These are phyloP conservation scores for Junonia oenone DNA, from an alignment of 2,888 invertebrate genomes.

Conservation along the genomic window DNA sequence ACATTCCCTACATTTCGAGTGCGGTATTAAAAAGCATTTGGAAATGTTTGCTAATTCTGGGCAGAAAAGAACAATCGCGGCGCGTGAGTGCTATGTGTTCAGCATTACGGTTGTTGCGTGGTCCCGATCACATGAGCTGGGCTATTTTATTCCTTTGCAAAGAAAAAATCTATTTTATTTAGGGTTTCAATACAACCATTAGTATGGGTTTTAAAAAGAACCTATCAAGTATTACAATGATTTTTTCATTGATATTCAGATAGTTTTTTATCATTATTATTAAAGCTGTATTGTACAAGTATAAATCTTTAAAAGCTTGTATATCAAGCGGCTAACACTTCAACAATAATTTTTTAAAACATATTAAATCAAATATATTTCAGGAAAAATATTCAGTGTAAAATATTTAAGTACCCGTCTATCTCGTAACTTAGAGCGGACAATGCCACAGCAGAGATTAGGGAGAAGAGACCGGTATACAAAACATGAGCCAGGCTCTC, in stretches of 20 bases:
- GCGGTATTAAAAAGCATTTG: conserved; percentile 68
- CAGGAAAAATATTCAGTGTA: neutral
- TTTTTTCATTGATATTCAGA: too few relatives aligned
- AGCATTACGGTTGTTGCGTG: conserved; percentile 48
- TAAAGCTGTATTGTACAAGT: too few relatives aligned
- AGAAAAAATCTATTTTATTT: neutral
- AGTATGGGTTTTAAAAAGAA: too few relatives aligned
- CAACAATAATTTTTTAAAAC: neutral
- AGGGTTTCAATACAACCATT: too few relatives aligned
- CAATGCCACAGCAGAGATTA: conserved; percentile 54
- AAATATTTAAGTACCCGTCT: neutral
- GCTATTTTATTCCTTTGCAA: neutral
- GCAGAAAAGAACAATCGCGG: conserved; percentile 65
- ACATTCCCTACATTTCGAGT: conserved; percentile 45
- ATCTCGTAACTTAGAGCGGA: conserved; percentile 31
- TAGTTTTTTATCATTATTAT: too few relatives aligned
- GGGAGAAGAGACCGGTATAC: conserved; percentile 55
- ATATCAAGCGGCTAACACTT: too few relatives aligned
- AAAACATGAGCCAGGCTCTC: conserved; percentile 58
- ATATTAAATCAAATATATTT: neutral
- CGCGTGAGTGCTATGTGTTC: conserved; percentile 61
- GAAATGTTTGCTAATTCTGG: conserved; percentile 71
- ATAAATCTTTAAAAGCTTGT: too few relatives aligned
- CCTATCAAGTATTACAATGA: too few relatives aligned
- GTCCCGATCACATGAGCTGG: conserved; percentile 27